Conservation (phyloP, 1,140 invertebrate genomes). For the Chrysomallon squamiferum region DNA sequence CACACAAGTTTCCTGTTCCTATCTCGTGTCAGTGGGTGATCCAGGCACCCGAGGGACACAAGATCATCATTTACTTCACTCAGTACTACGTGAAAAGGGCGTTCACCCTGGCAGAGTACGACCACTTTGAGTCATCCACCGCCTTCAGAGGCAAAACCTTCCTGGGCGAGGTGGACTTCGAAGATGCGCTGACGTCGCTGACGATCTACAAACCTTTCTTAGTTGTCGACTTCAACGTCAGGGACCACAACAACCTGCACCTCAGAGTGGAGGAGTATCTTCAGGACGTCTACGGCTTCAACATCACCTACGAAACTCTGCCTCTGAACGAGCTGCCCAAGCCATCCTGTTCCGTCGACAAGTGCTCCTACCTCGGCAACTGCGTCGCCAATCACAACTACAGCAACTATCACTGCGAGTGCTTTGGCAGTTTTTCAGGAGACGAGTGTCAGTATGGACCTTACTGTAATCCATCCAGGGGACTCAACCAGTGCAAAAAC, state of each 20-base stretch:
- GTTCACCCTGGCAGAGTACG: conserved; percentile 82
- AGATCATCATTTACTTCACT: conserved; percentile 84
- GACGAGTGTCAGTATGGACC: conserved; percentile 62
- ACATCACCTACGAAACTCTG: conserved; percentile 87
- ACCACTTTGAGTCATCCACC: conserved; percentile 54
- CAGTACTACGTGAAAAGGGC: conserved; percentile 85
- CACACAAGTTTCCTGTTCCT: conserved; percentile 77
- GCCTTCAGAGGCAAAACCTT: conserved; percentile 42
- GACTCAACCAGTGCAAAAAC: conserved; percentile 59
- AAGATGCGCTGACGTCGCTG: conserved; percentile 44
- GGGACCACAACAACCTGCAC: conserved; percentile 79
- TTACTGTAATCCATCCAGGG: conserved; percentile 57
- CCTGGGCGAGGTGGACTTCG: conserved; percentile 60
- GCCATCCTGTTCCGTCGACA: conserved; percentile 76
- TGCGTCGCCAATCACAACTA: conserved; percentile 77
- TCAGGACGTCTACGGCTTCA: conserved; percentile 88
- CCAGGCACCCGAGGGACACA: conserved; percentile 70
- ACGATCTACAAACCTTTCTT: conserved; percentile 77
- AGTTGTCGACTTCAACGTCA: conserved; percentile 78
- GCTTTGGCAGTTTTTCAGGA: conserved; percentile 61
- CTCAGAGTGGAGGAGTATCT: conserved; percentile 80
- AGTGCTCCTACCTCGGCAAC: conserved; percentile 83
- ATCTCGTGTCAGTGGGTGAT: conserved; percentile 87
- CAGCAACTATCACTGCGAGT: conserved; percentile 65
- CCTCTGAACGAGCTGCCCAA: conserved; percentile 61